Evolutionary conservation across 2,888 invertebrate genomes (phyloP).

Genomic region (Nephrotoma flavescens): DNA sequence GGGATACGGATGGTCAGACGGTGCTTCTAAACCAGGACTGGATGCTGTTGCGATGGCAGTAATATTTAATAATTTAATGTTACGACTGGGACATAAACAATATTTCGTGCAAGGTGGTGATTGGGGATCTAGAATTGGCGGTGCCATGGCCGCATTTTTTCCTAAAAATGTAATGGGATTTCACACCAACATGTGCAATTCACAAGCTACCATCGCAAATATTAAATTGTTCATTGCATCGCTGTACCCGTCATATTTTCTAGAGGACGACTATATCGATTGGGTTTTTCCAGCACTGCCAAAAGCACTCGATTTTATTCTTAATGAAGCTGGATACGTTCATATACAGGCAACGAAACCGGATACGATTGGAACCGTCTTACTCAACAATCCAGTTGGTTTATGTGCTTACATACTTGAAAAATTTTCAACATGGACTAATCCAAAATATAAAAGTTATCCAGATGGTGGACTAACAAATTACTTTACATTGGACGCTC

Average conservation of each 20-base stretch:
- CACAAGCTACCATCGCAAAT: conserved; percentile 20
- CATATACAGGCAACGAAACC: conserved; percentile 81
- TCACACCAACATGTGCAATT: conserved; percentile 47
- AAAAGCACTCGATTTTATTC: conserved; percentile 16
- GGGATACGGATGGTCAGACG: conserved; percentile 33
- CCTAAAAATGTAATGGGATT: conserved; percentile 42
- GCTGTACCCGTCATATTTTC: conserved; percentile 40
- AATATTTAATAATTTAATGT: conserved; percentile 50
- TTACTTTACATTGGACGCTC: conserved; percentile 32
- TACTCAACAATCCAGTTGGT: conserved; percentile 39
- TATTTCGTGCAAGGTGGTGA: conserved; percentile 67
- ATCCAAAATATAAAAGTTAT: conserved; percentile 33
- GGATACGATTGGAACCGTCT: conserved; percentile 54
- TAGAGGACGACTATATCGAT: conserved; percentile 34
- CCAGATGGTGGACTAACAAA: conserved; percentile 49
- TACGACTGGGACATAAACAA: conserved; percentile 43
- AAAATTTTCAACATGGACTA: conserved; percentile 65
- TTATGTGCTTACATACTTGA: conserved; percentile 82
- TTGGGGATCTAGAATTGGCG: conserved; percentile 57
- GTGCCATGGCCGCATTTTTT: conserved; percentile 46
- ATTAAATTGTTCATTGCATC: conserved; percentile 35
- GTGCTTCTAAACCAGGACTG: conserved; percentile 39
- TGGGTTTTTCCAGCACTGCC: conserved; percentile 33
- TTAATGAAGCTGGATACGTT: conserved; percentile 42
- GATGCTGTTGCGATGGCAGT: conserved; percentile 39